Percentiles rank a stretch among this genome's conserved stretches.
phyloP scores from a whole-genome alignment of 2,113 vertebrate species.

The Clarias macrocephalus region DNA sequence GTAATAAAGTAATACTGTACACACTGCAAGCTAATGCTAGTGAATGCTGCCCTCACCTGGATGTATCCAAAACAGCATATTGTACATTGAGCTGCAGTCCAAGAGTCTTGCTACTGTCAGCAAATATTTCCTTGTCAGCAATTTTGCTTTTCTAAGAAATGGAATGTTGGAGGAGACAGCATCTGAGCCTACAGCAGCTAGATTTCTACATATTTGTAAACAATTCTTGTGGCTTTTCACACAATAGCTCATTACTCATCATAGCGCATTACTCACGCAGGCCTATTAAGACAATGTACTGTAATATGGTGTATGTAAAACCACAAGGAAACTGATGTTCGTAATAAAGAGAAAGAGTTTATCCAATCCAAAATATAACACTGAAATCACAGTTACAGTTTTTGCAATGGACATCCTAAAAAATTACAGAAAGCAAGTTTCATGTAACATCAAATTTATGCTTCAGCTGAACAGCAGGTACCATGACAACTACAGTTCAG shows the following conservation, averaged over 20 bases:
- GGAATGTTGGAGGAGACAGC: background rate
- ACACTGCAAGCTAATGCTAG: background rate
- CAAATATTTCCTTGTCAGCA: background rate
- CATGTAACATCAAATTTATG: background rate
- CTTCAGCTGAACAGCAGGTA: background rate
- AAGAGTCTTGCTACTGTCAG: background rate
- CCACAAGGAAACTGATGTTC: background rate
- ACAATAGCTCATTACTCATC: background rate
- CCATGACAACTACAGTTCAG: background rate
- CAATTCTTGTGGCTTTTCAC: background rate
- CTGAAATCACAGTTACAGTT: background rate
- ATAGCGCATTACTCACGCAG: background rate
- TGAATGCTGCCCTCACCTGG: slow-evolving; percentile 41
- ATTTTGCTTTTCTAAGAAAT: slow-evolving; percentile 19
- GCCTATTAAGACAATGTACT: no score
- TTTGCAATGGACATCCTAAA: background rate
- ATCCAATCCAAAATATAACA: background rate
- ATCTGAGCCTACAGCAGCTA: background rate
- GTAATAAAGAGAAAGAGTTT: background rate
- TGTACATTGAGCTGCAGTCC: background rate
- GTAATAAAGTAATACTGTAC: background rate
- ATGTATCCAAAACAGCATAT: background rate
- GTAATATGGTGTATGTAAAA: background rate
- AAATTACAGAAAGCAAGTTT: background rate
- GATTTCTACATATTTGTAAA: background rate